Evolutionary conservation across 2,797 vertebrate genomes (phyloP).

Genomic region (Coracias cyanogaster): DNA sequence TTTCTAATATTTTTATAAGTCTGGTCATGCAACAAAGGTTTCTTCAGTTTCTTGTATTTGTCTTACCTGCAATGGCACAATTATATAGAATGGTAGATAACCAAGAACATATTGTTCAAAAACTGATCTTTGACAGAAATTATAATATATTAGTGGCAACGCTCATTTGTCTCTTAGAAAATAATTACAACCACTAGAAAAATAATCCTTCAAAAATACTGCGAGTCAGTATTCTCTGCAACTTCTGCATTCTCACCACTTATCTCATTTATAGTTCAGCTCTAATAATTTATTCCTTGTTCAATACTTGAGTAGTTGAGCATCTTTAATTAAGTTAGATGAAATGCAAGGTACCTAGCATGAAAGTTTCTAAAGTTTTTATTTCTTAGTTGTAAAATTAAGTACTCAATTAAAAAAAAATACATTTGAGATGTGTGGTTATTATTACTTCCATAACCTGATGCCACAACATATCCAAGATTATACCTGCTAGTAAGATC

Average conservation of each 20-base stretch:
- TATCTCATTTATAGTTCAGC: neutral
- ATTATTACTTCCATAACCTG: neutral
- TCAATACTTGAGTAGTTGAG: neutral
- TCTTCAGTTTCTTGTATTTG: neutral
- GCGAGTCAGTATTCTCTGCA: neutral
- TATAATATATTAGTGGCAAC: neutral
- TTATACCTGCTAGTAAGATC: neutral
- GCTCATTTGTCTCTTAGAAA: neutral
- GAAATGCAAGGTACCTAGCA: neutral
- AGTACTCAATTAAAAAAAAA: neutral
- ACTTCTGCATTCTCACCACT: neutral
- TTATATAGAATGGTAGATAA: neutral
- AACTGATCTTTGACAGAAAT: neutral
- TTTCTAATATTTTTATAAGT: neutral
- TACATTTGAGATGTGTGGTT: neutral
- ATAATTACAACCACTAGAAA: neutral
- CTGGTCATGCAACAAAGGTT: neutral
- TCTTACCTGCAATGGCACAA: no score
- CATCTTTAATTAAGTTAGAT: neutral
- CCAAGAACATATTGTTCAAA: neutral
- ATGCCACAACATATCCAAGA: neutral
- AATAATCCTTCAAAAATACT: neutral
- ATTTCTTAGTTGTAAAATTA: neutral
- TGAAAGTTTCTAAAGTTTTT: neutral
- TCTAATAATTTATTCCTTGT: neutral